Evolutionary conservation across 1,140 invertebrate genomes (phyloP), one percentile per base, ranked within the genome.

Genomic region (Maniola jurtina): DNA sequence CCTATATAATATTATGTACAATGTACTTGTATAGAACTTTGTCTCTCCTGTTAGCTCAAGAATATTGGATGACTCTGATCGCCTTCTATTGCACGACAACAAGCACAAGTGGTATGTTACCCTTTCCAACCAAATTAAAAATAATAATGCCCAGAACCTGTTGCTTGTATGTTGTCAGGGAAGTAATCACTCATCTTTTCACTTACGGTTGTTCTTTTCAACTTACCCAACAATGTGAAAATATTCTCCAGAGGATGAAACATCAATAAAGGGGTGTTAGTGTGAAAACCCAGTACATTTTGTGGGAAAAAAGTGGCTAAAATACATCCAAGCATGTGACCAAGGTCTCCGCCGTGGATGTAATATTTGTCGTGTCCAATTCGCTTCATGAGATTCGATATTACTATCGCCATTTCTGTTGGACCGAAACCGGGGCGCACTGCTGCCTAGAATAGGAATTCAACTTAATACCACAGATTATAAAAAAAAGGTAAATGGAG

Each of bases 281-380:
- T 87, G 48, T 91, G 88, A 61, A 93, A 91, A 15, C 92, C 95
- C 71, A 94, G 74, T 2, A 96, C 92, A 47, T 94, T 94, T 16
- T 96, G 89, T 0, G 96, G 95, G 76, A 93, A 97, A 0, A 96
- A 65, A 0, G 89, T 89, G 6, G 94, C 94, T 81, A 98, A 88
- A 62, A 89, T 78, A 0, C 91, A 74, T 0, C 91, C 93, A 47
- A 97, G 92, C 0, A 92, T 2, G 14, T 93, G 81, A 4, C 96
- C 96, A 92, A 94, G 94, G 78, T 98, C 97, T 2, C 96, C 96
- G 4, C 97, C 97, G 84, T 98, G 97, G 0, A 95, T 84, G 48
- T 96, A 95, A 83, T 95, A 99, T 70, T 94, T 93, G 0, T 94
- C 70, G 77, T 93, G 93, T 0, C 96, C 95, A 2, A 98, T 86